Evolutionary conservation across 2,888 invertebrate species (phyloP), one percentile per base, ranked within the genome.

Genomic region (Vanessa cardui): DNA sequence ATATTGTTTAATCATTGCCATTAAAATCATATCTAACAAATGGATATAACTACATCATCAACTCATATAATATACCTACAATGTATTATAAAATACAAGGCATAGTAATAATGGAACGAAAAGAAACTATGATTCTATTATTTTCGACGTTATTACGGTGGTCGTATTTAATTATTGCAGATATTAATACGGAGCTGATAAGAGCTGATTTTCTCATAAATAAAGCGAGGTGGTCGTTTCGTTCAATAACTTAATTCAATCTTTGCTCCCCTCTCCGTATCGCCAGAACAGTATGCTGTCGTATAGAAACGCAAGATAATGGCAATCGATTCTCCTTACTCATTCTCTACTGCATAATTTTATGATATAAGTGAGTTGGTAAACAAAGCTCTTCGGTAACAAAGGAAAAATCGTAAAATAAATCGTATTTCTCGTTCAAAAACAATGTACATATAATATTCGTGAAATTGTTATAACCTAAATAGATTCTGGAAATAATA

Each of bases 231-330:
- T 78, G 75, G 79, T 76, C 77, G 82, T 80, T 79, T 81, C 78
- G 83, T 81, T 82, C 84, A 85, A 90, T 89, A 87, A 87, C 83
- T 88, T 90, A 90, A 90, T 90, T 90, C 89, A 87, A 90, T 90
- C 86, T 86, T 81, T 75, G 80, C 82, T 84, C 87, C 90, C 90
- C 87, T 85, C 86, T 82, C 89, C 87, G 86, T 84, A 80, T 62
- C 59, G 54, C 49, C 49, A 46, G 46, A 59, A 81, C 84, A 85
- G 85, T 87, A 87, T 83, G 86, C 80, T 83, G 74, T 74, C 75
- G 76, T 77, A 78, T 81, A 79, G 81, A 82, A 86, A 81, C 79
- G 81, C 78, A 76, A 76, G 75, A 75, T 85, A 84, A 88, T 86
- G 81, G 83, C 80, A 83, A 67, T 65, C 52, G 68, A 64, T 66